A percentile compares a stretch with the other conserved stretches of the same genome.
Conservation (phyloP, 1,140 invertebrate genomes). For the Vanessa atalanta region DNA sequence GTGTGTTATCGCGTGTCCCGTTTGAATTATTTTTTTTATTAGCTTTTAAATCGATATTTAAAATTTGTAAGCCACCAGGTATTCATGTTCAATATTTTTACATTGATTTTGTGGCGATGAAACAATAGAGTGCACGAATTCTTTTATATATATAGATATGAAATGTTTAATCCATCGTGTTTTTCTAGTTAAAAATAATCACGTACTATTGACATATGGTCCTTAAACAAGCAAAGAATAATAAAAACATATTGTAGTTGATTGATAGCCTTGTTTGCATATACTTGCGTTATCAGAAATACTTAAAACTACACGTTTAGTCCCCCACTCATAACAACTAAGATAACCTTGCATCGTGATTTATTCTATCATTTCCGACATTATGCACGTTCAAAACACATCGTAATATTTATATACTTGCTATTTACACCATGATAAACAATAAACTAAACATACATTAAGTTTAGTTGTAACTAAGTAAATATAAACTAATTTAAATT, state of each 20-base stretch:
- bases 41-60: too few species aligned
- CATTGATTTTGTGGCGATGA: too few species aligned
- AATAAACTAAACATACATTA: neutral
- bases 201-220: neutral
- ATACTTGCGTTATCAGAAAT: conserved; percentile 7
- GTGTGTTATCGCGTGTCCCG: too few species aligned
- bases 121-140: too few species aligned
- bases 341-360: conserved; percentile 35
- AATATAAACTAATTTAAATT: too few species aligned
- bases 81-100: too few species aligned
- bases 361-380: conserved; percentile 30
- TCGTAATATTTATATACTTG: neutral
- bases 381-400: neutral
- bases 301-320: neutral
- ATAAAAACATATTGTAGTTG: neutral
- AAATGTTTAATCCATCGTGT: too few species aligned
- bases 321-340: conserved; percentile 10
- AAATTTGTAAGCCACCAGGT: too few species aligned
- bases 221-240: neutral
- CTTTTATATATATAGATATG: too few species aligned
- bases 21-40: too few species aligned
- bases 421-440: neutral
- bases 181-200: neutral
- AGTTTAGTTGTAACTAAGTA: neutral
- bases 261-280: neutral